These are phyloP conservation scores for Apis dorsata DNA, from an alignment of 1,140 invertebrate species.

Conservation along the genomic window DNA sequence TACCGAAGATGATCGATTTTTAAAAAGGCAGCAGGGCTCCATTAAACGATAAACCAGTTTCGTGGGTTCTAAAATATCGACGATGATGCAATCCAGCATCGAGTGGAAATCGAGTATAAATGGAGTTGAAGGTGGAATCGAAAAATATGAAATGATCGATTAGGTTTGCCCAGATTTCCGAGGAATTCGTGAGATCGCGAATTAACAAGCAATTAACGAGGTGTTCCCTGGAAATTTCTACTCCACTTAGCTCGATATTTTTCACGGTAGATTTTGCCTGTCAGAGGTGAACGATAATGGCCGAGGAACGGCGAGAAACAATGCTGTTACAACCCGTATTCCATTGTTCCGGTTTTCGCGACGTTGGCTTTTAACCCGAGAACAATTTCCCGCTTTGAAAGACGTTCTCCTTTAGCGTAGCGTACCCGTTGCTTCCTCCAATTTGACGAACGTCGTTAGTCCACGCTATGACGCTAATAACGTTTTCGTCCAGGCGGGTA, in stretches of 20 bases:
- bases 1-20: conserved; percentile 17
- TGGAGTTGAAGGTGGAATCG: conserved; percentile 19
- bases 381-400: conserved; percentile 16
- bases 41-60: conserved; percentile 43
- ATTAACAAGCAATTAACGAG: conserved; percentile 33
- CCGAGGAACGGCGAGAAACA: conserved; percentile 24
- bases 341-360: conserved; percentile 31
- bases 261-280: conserved; percentile 20
- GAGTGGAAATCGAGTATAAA: conserved; percentile 42
- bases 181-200: too few species aligned
- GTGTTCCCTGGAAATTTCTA: not conserved
- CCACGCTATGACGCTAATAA: conserved; percentile 18
- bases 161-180: not conserved
- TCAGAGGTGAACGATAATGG: conserved; percentile 28
- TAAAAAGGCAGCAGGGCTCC: conserved; percentile 35
- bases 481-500: not conserved
- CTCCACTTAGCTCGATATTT: not conserved
- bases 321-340: conserved; percentile 1
- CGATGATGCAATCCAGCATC: conserved; percentile 19
- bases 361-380: conserved; percentile 28
- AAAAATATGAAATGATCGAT: not conserved
- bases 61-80: conserved; percentile 35
- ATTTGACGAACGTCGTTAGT: conserved; percentile 16
- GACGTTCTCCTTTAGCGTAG: not conserved
- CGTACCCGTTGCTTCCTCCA: conserved; percentile 6